Evolutionary conservation across 2,113 vertebrate genomes (phyloP), one percentile per base, ranked within the genome.

Genomic region (Pseudorhombus dupliciocellatus): DNA sequence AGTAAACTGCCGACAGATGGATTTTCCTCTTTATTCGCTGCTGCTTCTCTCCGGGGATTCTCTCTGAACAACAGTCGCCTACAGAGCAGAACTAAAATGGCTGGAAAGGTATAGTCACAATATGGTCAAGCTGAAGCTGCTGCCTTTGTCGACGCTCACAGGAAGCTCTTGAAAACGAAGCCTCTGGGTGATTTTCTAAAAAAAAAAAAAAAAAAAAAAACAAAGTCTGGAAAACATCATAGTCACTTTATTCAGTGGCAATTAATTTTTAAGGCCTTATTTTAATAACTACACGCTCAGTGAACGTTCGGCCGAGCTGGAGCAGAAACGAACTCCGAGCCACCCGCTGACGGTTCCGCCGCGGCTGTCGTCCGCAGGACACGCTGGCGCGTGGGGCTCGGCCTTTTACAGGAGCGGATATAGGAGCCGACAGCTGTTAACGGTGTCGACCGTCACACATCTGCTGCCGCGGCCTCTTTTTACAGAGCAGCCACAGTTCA

Each of bases 371-470:
- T 28, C 15, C 7, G 4, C 46, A 55, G 51, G 54, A n/a, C 52
- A 42, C 57, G 57, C 58, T 61, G 57, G 65, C 31, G 71, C 37
- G 69, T 46, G 70, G 12, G 65, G 73, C 18, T 18, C 14, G 53
- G 52, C 24, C 25, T 74, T 11, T 31, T 73, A 70, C 73, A 78
- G 59, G 79, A 79, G 81, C 71, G 81, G 80, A 84, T 62, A 87
- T 71, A 78, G 51, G 77, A 81, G 83, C 76, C 46, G 82, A 91
- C 92, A 90, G 92, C 89, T 91, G 89, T 84, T 84, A 72, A 64
- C 73, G 56, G 84, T 75, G 77, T 76, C 72, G 65, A 54, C 69
- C 59, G 80, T 80, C 90, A 80, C 91, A 94, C 92, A 94, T 93
- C 92, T 93, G 93, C 88, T 93, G 86, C 24, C 79, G 79, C 46